Evolutionary conservation across 2,113 vertebrate genomes (phyloP).

Genomic region (Perognathus longimembris): DNA sequence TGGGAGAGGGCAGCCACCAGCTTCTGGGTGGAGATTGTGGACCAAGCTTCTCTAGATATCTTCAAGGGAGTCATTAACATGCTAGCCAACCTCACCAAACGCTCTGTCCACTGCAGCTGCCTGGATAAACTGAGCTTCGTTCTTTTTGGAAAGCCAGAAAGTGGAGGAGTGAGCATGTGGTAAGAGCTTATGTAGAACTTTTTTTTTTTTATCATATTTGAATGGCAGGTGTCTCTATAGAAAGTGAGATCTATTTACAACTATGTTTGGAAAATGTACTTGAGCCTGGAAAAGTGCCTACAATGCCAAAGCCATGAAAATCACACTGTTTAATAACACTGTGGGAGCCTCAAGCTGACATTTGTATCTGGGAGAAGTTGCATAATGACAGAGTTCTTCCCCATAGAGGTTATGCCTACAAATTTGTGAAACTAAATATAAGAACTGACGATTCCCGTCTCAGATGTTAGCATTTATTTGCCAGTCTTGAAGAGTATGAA

Average conservation of each 20-base stretch:
- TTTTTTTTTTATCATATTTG: constrained; percentile 97
- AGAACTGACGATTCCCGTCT: constrained; percentile 92
- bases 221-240: constrained; percentile 94
- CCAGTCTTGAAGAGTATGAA: no score
- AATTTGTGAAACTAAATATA: constrained; percentile 95
- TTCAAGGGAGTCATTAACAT: constrained; percentile 90
- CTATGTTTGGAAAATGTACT: constrained; percentile 92
- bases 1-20: no score
- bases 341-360: constrained; percentile 94
- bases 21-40: no score
- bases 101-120: constrained; percentile 91
- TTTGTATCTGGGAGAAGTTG: constrained; percentile 91
- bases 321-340: constrained; percentile 95
- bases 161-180: constrained; percentile 95
- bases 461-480: constrained; percentile 90
- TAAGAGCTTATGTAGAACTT: constrained; percentile 97
- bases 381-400: constrained; percentile 95
- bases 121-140: constrained; percentile 92
- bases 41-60: no score
- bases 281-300: constrained; percentile 94
- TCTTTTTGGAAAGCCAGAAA: constrained; percentile 90
- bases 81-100: constrained; percentile 92
- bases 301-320: constrained; percentile 92
- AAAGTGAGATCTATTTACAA: constrained; percentile 96
- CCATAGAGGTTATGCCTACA: constrained; percentile 93